These are phyloP conservation scores for Heliconius aoede DNA, from an alignment of 2,888 invertebrate species.

Conservation along the genomic window DNA sequence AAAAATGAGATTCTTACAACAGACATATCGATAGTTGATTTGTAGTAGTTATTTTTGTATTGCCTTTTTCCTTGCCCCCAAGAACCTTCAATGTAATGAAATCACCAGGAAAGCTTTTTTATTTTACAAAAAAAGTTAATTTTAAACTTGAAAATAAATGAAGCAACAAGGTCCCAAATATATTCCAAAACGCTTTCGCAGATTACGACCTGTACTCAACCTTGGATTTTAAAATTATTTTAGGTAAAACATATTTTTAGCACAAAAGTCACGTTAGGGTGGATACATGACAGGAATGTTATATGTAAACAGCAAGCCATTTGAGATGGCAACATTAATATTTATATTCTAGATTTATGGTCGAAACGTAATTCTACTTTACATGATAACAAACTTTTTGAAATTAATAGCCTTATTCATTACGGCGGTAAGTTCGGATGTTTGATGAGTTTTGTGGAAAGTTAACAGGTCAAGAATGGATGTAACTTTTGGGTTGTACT, in stretches of 20 bases:
- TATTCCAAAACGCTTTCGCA: neutral
- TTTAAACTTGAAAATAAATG: neutral
- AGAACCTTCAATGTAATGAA: neutral
- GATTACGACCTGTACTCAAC: slow-evolving; percentile 1
- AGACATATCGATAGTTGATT: neutral
- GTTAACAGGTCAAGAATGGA: neutral
- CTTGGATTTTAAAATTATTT: slow-evolving; percentile 36
- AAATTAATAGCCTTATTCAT: slow-evolving; percentile 32
- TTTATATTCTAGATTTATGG: slow-evolving; percentile 44
- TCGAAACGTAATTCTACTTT: slow-evolving; percentile 38
- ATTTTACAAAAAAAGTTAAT: neutral
- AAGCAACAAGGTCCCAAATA: neutral
- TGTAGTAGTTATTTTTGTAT: too few relatives aligned
- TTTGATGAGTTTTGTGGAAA: slow-evolving; percentile 20
- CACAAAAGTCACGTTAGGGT: slow-evolving; percentile 48
- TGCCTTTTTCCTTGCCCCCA: too few relatives aligned
- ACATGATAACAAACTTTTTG: slow-evolving; percentile 31
- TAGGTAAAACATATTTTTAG: slow-evolving; percentile 42
- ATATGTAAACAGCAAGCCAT: slow-evolving; percentile 51
- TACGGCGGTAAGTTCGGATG: slow-evolving; percentile 16
- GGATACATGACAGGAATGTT: slow-evolving; percentile 50
- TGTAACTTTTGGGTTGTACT: neutral
- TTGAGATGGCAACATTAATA: slow-evolving; percentile 48
- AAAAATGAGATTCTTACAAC: neutral
- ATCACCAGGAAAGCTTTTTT: neutral